phyloP scores from a whole-genome alignment of 2,888 invertebrate genomes.

The Lithophane leautieri region DNA sequence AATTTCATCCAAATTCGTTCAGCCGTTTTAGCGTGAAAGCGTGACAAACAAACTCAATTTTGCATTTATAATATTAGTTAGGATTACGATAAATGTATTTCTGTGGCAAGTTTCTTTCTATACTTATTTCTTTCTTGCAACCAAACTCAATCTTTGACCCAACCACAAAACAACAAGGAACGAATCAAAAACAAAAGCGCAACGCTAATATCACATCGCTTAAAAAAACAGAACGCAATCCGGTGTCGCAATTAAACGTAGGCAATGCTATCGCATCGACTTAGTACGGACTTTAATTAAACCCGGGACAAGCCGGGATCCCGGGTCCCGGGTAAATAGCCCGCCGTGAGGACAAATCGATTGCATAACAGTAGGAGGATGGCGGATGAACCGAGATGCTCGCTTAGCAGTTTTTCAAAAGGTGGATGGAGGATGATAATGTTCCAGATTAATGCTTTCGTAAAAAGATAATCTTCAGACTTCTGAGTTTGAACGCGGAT shows the following conservation, averaged over 20 bases:
- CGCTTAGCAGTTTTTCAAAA: conserved; percentile 63
- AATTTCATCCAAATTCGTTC: too few relatives aligned
- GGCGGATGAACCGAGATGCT: conserved; percentile 43
- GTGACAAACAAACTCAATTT: too few relatives aligned
- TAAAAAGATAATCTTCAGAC: conserved; percentile 58
- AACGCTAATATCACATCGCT: conserved; percentile 49
- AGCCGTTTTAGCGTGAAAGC: too few relatives aligned
- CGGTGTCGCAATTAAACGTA: conserved; percentile 65
- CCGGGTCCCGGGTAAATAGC: conserved; percentile 63
- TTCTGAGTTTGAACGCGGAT: conserved; percentile 45
- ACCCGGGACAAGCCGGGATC: conserved; percentile 54
- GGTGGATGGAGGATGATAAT: conserved; percentile 50
- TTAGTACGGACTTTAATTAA: conserved; percentile 70
- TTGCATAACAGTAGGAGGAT: conserved; percentile 55
- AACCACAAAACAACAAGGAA: conserved; percentile 2
- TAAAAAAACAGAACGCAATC: conserved; percentile 57
- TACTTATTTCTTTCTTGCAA: not conserved
- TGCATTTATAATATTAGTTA: too few relatives aligned
- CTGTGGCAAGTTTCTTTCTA: not conserved
- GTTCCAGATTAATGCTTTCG: conserved; percentile 54
- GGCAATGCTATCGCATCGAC: conserved; percentile 63
- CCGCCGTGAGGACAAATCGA: conserved; percentile 63
- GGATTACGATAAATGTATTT: not conserved
- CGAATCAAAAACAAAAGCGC: conserved; percentile 30
- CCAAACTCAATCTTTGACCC: not conserved